Evolutionary conservation across 2,797 vertebrate species (phyloP), one percentile per base, ranked within the genome.

Genomic region (Falco naumanni): DNA sequence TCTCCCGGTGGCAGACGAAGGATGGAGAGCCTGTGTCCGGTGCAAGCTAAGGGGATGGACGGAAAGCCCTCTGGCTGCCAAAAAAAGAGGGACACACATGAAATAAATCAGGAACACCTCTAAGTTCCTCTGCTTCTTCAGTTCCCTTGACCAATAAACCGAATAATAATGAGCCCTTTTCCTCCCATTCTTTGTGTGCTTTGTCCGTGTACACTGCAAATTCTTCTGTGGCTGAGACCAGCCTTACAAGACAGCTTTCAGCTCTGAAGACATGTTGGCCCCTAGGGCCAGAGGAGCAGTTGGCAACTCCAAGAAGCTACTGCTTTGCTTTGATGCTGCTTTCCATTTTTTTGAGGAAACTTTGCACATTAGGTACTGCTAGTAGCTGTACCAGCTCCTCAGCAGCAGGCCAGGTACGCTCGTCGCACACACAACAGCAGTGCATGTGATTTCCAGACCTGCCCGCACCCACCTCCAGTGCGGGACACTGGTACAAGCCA

Each of bases 391-490:
- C 7, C 41, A 50, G 50, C 60, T 69, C 56, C 53, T 71, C 37
- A 75, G 68, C 45, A 68, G 50, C 20, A 47, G 43, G 26, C 61
- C 31, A 45, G 65, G 28, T 11, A 13, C 9, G 18, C 29, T 39
- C 4, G 4, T 56, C 60, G 39, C 18, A 54, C 9, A 6, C 9
- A 31, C 4, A 69, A 28, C 15, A 45, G 24, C 15, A 45, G 26
- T 4, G 22, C 10, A 3, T 18, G 56, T 31, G 29, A 60, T 31
- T 76, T 74, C 43, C 81, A 65, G 34, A 56, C 24, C 26, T 39
- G 41, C n/a, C 48, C 33, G 28, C 5, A 26, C 22, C 6, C 20
- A 70, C 6, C 34, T 64, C 24, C 0, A 0, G 31, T 29, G 20
- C 33, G 37, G 59, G n/a, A 53, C 51, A 51, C 69, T 43, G 33